Evolutionary conservation across 2,797 vertebrate genomes (phyloP), one percentile per base, ranked within the genome.

Genomic region (Enteromius anoplus): DNA sequence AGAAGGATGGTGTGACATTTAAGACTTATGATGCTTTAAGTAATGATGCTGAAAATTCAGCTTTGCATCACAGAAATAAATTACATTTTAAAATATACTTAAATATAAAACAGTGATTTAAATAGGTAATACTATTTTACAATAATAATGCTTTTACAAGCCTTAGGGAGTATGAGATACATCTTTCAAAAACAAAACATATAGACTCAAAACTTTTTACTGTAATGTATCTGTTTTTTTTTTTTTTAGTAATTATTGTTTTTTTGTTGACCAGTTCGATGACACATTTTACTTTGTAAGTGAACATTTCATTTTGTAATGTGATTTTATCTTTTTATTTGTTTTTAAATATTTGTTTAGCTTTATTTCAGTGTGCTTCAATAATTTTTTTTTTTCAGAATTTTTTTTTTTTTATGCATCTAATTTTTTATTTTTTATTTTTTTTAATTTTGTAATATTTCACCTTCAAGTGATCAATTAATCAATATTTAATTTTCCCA

Each of bases 401-500:
- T n/a, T n/a, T n/a, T n/a, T n/a, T n/a, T n/a, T n/a, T n/a, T n/a
- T n/a, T n/a, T n/a, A n/a, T n/a, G n/a, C n/a, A n/a, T n/a, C n/a
- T n/a, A n/a, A n/a, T n/a, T n/a, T n/a, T n/a, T n/a, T n/a, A n/a
- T n/a, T n/a, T n/a, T n/a, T n/a, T n/a, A n/a, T n/a, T n/a, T n/a
- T n/a, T n/a, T n/a, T n/a, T n/a, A n/a, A n/a, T n/a, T n/a, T n/a
- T n/a, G n/a, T n/a, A n/a, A n/a, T n/a, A n/a, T n/a, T n/a, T n/a
- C n/a, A n/a, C n/a, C n/a, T n/a, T n/a, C n/a, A n/a, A n/a, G n/a
- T n/a, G n/a, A n/a, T n/a, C n/a, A n/a, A n/a, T n/a, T n/a, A n/a
- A n/a, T 75, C n/a, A 75, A 40, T 55, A 32, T 53, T 82, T 82
- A n/a, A 68, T 68, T 66, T 75, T 66, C n/a, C 4, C n/a, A 53